Evolutionary conservation across 2,888 invertebrate species (phyloP), one percentile per base, ranked within the genome.

Genomic region (Lacanobia wlatinum): DNA sequence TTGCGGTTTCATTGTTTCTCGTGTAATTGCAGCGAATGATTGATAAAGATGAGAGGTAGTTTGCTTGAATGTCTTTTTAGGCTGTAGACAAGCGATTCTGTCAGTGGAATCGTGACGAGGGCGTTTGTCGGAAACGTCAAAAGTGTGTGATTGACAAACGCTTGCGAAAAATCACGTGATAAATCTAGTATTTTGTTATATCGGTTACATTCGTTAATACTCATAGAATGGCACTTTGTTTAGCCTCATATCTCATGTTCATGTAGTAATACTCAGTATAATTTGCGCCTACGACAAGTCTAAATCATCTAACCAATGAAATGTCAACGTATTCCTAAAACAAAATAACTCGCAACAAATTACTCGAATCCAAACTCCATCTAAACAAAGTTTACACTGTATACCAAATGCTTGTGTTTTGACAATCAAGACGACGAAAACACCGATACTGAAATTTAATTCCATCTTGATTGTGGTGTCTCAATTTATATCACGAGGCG

Each of bases 381-480:
- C 65, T 55, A 53, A 63, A 66, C 74, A 73, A 76, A 84, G 71
- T 70, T 79, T 34, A 38, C 56, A 61, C 69, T 72, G 80, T 70
- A 64, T 67, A 69, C 48, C 70, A 76, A 72, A 64, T 71, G 66
- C 69, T 84, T 84, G 67, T 76, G 70, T 73, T 70, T 73, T 74
- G 62, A 70, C 66, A 84, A 84, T 78, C 74, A 70, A 82, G 69
- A 68, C 69, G 67, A 76, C 81, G 68, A 78, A 80, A 81, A 84
- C 78, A 80, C 73, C 76, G 70, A 82, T 77, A 86, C 76, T 74
- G 73, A 56, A 84, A 83, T 85, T 80, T 80, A 86, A 86, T 85
- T 83, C 78, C 74, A 80, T 83, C 76, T 76, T 85, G 83, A 83
- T 87, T 80, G 85, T 80, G 78, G 76, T 83, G 72, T 82, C 75